A percentile compares a stretch with the other conserved stretches of the same genome.
Conservation (phyloP, 2,113 vertebrate genomes). For the Gymnarchus niloticus region DNA sequence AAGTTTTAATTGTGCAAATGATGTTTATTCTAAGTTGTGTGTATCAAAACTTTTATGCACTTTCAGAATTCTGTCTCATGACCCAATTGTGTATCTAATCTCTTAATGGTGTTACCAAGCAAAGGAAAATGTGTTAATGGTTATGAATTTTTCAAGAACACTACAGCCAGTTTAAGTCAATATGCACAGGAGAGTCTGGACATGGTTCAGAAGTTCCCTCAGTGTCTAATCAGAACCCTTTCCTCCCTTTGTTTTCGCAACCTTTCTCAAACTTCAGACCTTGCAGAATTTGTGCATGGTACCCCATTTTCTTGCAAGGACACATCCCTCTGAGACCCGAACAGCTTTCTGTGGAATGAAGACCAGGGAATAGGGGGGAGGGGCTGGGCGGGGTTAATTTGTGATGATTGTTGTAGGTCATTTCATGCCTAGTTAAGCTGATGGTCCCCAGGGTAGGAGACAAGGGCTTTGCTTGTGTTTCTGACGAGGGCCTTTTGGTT, state of each 20-base stretch:
- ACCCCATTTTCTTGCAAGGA: background rate
- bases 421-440: constrained; percentile 51
- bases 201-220: background rate
- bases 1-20: background rate
- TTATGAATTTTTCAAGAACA: background rate
- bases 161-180: background rate
- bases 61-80: background rate
- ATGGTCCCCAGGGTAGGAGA: constrained; percentile 28
- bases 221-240: background rate
- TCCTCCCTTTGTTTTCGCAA: background rate
- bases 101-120: background rate
- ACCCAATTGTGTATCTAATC: background rate
- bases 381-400: constrained; percentile 43
- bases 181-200: background rate
- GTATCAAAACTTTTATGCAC: background rate
- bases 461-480: constrained; percentile 17
- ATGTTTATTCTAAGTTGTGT: background rate
- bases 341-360: background rate
- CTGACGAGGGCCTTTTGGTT: background rate
- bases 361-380: background rate
- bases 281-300: background rate
- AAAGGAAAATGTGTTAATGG: constrained; percentile 4
- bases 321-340: background rate
- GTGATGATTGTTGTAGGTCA: constrained; percentile 41
- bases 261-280: background rate